Percentiles rank a stretch among this genome's conserved stretches.
Evolutionary conservation across 1,140 invertebrate species (phyloP).

Genomic region (Latrodectus geometricus): DNA sequence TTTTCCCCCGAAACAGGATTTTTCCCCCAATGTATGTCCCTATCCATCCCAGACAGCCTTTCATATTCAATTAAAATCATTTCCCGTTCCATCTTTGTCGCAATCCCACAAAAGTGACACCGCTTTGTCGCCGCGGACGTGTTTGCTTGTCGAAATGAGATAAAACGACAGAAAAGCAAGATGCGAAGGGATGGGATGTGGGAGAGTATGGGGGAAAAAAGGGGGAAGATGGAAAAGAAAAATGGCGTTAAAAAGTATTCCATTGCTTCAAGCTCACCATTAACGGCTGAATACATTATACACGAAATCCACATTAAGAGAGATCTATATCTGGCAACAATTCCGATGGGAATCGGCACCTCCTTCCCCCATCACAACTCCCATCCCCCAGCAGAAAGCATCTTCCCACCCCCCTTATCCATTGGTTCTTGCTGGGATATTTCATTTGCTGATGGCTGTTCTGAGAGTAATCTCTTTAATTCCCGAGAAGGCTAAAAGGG

Average conservation of each 20-base stretch:
- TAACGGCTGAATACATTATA: conserved; percentile 49
- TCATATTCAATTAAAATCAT: conserved; percentile 41
- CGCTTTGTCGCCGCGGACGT: neutral
- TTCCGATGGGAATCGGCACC: conserved; percentile 35
- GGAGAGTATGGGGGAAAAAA: neutral
- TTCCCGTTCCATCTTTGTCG: neutral
- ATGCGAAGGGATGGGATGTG: no score
- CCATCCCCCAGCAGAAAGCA: neutral
- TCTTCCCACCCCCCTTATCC: neutral
- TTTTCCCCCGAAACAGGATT: neutral
- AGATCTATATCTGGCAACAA: conserved; percentile 53
- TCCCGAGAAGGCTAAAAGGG: conserved; percentile 29
- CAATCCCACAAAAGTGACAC: conserved; percentile 8
- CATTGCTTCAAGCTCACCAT: conserved; percentile 19
- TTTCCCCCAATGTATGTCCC: no score
- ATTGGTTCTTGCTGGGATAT: conserved; percentile 9
- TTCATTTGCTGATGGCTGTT: conserved; percentile 48
- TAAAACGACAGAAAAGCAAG: neutral
- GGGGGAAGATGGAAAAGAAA: neutral
- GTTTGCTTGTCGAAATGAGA: conserved; percentile 28
- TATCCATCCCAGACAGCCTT: neutral
- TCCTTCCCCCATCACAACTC: neutral
- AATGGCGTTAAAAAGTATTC: conserved; percentile 10
- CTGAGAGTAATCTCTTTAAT: conserved; percentile 39
- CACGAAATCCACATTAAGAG: conserved; percentile 41